These are phyloP conservation scores for Yponomeuta sedellus DNA, from an alignment of 2,888 invertebrate species.

Conservation along the genomic window DNA sequence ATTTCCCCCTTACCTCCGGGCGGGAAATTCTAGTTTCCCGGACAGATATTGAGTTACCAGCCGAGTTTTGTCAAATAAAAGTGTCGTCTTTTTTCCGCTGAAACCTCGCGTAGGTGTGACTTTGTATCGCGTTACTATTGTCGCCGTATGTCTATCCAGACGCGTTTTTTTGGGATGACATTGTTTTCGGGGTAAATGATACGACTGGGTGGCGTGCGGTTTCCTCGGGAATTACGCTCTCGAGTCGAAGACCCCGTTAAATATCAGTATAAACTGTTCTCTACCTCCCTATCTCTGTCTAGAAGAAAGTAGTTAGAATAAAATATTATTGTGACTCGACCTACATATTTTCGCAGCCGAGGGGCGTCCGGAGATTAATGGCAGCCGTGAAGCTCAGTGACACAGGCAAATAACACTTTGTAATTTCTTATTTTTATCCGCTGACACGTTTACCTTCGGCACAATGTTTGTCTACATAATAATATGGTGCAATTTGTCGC, in stretches of 20 bases:
- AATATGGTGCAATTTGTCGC: background rate
- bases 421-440: constrained; percentile 12
- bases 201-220: background rate
- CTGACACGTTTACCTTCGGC: constrained; percentile 9
- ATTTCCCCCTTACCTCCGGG: constrained; percentile 39
- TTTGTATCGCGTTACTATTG: background rate
- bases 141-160: background rate
- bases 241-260: background rate
- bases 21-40: constrained; percentile 57
- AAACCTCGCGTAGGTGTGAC: background rate
- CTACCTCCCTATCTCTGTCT: background rate
- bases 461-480: constrained; percentile 6
- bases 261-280: background rate
- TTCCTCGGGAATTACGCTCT: background rate
- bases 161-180: background rate
- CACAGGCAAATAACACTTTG: constrained; percentile 14
- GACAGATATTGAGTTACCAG: constrained; percentile 61
- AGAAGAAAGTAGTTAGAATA: background rate
- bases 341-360: background rate
- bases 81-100: constrained; percentile 31
- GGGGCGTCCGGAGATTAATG: constrained; percentile 6
- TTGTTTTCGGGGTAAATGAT: constrained; percentile 9
- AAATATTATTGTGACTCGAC: background rate
- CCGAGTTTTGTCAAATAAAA: constrained; percentile 53
- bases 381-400: constrained; percentile 6